Evolutionary conservation across 2,888 invertebrate genomes (phyloP).

Genomic region (Dolichomitus sp.): DNA sequence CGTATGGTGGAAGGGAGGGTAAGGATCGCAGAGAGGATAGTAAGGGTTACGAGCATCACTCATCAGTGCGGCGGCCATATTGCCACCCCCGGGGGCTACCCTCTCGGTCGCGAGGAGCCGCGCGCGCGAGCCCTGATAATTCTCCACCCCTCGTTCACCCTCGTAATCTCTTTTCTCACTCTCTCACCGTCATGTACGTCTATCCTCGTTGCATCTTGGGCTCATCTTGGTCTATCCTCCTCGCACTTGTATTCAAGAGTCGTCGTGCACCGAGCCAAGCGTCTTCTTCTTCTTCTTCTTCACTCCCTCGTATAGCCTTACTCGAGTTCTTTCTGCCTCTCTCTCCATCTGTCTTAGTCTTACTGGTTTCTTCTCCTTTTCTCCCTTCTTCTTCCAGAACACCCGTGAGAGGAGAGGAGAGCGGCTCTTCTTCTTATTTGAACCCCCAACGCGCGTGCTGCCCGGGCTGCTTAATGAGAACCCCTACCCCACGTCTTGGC

Average conservation of each 20-base stretch:
- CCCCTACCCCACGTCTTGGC: conserved; percentile 78
- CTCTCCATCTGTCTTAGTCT: conserved; percentile 72
- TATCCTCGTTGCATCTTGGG: conserved; percentile 60
- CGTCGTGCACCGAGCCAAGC: conserved; percentile 49
- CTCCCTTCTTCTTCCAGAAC: conserved; percentile 77
- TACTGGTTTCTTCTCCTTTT: conserved; percentile 76
- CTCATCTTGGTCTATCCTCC: conserved; percentile 52
- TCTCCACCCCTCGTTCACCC: conserved; percentile 76
- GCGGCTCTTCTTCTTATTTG: conserved; percentile 73
- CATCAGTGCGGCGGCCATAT: conserved; percentile 85
- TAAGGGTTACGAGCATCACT: conserved; percentile 85
- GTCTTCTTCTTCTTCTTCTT: conserved; percentile 45
- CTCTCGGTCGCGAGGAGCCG: conserved; percentile 54
- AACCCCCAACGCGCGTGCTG: conserved; percentile 78
- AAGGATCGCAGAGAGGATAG: conserved; percentile 59
- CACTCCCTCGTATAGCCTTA: conserved; percentile 36
- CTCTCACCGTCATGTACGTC: conserved; percentile 71
- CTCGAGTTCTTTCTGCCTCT: conserved; percentile 42
- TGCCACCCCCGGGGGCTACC: conserved; percentile 76
- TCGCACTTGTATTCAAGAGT: conserved; percentile 48
- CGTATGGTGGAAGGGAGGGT: conserved; percentile 10
- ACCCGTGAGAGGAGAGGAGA: conserved; percentile 65
- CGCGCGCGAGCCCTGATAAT: conserved; percentile 84
- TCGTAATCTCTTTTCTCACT: conserved; percentile 80
- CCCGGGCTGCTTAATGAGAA: conserved; percentile 86